phyloP scores from a whole-genome alignment of 35 echinoderm and acorn worm species.

The Lytechinus pictus region DNA sequence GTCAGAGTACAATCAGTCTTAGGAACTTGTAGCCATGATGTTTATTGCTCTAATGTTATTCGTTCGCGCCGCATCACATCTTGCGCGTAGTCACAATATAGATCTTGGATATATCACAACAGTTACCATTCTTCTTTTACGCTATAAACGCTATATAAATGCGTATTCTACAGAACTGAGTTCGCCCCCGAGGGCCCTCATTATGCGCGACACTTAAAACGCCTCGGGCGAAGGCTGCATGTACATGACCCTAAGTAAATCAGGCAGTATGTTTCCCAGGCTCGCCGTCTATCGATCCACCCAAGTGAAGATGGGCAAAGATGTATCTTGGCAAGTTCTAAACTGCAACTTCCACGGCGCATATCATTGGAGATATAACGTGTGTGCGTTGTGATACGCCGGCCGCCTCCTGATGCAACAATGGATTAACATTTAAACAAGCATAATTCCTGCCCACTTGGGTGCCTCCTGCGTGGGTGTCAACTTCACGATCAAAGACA shows the following conservation, averaged over 20 bases:
- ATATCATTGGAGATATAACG: background rate
- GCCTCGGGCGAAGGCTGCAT: background rate
- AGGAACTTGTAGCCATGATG: too few relatives aligned
- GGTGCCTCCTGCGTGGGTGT: background rate
- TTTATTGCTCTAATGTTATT: too few relatives aligned
- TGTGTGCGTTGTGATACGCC: background rate
- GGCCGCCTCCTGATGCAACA: background rate
- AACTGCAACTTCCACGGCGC: background rate
- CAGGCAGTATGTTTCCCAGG: conserved; percentile 7
- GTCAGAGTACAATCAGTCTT: too few relatives aligned
- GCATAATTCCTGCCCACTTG: background rate
- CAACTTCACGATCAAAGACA: background rate
- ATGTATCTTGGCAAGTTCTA: background rate
- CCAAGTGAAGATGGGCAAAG: background rate
- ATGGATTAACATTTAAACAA: background rate
- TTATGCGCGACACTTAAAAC: background rate
- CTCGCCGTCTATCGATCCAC: background rate
- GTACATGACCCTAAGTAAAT: background rate
- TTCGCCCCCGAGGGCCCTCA: background rate
- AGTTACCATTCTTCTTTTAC: too few relatives aligned
- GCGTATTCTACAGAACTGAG: background rate
- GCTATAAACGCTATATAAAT: too few relatives aligned
- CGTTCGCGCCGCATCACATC: too few relatives aligned
- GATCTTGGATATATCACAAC: too few relatives aligned
- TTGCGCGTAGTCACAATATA: too few relatives aligned